Evolutionary conservation across 37 sponge, comb jelly and placozoan genomes (phyloP), one percentile per base, ranked within the genome.

Genomic region (Hormiphora californensis): DNA sequence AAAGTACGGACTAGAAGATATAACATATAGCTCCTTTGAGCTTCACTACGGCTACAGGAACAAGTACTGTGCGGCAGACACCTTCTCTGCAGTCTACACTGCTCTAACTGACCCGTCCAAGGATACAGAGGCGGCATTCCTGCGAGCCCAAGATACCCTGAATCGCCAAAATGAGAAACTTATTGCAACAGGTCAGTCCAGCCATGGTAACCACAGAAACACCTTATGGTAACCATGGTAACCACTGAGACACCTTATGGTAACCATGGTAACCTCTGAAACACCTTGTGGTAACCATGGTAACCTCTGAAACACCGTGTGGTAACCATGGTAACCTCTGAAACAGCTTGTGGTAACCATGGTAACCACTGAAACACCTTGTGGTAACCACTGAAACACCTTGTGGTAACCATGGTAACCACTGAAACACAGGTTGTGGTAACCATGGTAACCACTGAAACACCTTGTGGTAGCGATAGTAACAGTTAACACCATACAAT

Each of bases 41-140:
- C 92, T 94, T 12, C 91, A 91, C 63, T 92, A 90, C 86, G 97
- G 97, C n/a, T 96, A 92, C 89, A 91, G 88, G 55, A 88, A 87
- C 55, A 94, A 92, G 89, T 65, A 25, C 68, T 65, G 68, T 65
- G 68, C 68, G 5, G 68, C 38, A 65, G 68, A 65, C 39, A 2
- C 34, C 7, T 39, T 65, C 19, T 4, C 36, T 36, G 68, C 68
- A 8, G 36, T 25, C 7, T 65, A 17, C 19, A 12, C 68, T 1
- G 68, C 25, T 3, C 36, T 65, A 19, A 65, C 68, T 21, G 17
- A 19, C 39, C 68, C 68, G 7, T 36, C 25, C 11, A 36, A 36
- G 7, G 68, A 65, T 25, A 65, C 68, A 25, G 68, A 65, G 38
- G 68, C 68, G 7, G 68, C 68, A 5, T 65, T 65, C 38, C 68